phyloP scores from a whole-genome alignment of 2,888 invertebrate species.

The Proisotoma minuta region DNA sequence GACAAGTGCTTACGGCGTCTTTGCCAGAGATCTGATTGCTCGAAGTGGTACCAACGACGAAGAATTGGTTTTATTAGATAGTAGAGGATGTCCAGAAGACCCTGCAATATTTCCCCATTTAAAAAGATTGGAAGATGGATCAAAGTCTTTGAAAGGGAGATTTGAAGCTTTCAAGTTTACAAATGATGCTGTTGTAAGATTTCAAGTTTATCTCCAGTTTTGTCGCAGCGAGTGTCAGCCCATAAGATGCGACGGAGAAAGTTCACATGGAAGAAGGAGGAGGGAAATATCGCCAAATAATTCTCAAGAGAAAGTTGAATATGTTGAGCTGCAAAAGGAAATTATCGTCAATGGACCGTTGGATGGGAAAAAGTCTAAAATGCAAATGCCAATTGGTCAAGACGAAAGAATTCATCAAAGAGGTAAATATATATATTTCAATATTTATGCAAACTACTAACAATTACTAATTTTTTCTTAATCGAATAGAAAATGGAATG shows the following conservation, averaged over 20 bases:
- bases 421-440: constrained; percentile 4
- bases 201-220: constrained; percentile 75
- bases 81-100: constrained; percentile 72
- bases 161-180: constrained; percentile 85
- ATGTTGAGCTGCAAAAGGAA: constrained; percentile 41
- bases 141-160: constrained; percentile 49
- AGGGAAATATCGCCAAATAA: constrained; percentile 16
- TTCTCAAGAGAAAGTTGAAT: constrained; percentile 19
- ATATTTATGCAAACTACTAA: not conserved
- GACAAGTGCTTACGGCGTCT: constrained; percentile 54
- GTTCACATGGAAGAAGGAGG: constrained; percentile 38
- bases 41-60: constrained; percentile 70
- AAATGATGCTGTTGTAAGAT: constrained; percentile 73
- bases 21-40: constrained; percentile 73
- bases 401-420: constrained; percentile 14
- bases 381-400: constrained; percentile 7
- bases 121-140: constrained; percentile 43
- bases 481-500: constrained; percentile 33
- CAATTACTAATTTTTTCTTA: constrained; percentile 1
- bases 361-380: constrained; percentile 25
- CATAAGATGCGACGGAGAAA: constrained; percentile 52
- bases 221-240: constrained; percentile 66
- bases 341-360: constrained; percentile 43
- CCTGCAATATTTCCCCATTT: constrained; percentile 50
- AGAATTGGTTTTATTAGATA: constrained; percentile 67